phyloP scores from a whole-genome alignment of 2,113 vertebrate species.

The Cololabis saira region DNA sequence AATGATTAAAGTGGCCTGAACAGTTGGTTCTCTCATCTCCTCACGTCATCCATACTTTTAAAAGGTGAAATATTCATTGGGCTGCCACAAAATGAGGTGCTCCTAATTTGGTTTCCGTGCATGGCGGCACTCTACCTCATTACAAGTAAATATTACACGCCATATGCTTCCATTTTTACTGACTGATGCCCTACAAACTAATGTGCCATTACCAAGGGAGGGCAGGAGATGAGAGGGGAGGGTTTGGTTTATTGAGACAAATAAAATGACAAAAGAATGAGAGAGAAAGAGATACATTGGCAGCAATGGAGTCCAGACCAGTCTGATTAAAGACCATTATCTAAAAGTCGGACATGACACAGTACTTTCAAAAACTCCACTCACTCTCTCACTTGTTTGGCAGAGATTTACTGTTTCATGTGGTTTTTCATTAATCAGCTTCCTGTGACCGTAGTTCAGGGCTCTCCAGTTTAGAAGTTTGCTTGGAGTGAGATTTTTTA shows the following conservation, averaged over 20 bases:
- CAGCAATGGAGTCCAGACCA: too few relatives aligned
- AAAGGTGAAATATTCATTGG: slow-evolving; percentile 67
- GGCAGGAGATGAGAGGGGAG: slow-evolving; percentile 30
- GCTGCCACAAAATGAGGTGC: slow-evolving; percentile 52
- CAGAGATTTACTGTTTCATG: too few relatives aligned
- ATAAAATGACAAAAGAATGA: slow-evolving; percentile 1
- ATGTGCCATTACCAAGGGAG: slow-evolving; percentile 42
- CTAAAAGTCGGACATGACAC: too few relatives aligned
- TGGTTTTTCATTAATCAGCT: too few relatives aligned
- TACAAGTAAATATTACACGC: slow-evolving; percentile 62
- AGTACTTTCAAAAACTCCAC: too few relatives aligned
- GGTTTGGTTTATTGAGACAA: slow-evolving; percentile 16
- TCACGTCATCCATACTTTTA: slow-evolving; percentile 56
- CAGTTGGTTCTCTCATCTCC: slow-evolving; percentile 64
- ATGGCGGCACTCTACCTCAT: slow-evolving; percentile 61
- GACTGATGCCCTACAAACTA: slow-evolving; percentile 54
- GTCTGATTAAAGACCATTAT: too few relatives aligned
- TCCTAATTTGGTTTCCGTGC: slow-evolving; percentile 66
- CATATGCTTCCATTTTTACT: slow-evolving; percentile 67
- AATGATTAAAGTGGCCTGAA: slow-evolving; percentile 51
- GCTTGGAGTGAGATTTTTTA: too few relatives aligned
- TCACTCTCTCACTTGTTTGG: too few relatives aligned
- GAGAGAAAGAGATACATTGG: too few relatives aligned
- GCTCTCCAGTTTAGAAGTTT: too few relatives aligned
- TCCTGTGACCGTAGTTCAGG: too few relatives aligned